phyloP scores from a whole-genome alignment of 1,140 invertebrate genomes.

The Maconellicoccus hirsutus region DNA sequence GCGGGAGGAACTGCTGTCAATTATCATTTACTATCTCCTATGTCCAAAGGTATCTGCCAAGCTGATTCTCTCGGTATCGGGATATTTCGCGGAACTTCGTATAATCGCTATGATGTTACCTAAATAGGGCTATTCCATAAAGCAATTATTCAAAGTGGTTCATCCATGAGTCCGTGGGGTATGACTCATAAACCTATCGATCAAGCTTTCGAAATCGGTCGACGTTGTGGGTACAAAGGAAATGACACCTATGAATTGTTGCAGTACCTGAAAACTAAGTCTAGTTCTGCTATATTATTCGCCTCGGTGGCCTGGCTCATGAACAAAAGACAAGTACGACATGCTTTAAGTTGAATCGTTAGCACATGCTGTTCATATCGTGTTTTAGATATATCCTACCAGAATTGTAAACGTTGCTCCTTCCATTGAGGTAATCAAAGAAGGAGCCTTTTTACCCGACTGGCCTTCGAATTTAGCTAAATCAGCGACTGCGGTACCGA shows the following conservation, averaged over 20 bases:
- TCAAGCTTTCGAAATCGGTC: neutral
- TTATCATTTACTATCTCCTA: slow-evolving; percentile 50
- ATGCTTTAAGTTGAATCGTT: too few relatives aligned
- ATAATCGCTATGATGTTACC: neutral
- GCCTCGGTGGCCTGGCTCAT: too few relatives aligned
- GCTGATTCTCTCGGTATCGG: too few relatives aligned
- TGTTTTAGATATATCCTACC: neutral
- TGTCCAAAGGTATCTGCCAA: slow-evolving; percentile 44
- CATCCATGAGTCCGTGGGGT: neutral
- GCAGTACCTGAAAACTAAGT: too few relatives aligned
- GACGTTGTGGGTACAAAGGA: neutral
- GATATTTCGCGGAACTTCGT: too few relatives aligned
- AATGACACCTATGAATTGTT: neutral
- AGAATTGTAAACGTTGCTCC: neutral
- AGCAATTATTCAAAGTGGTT: slow-evolving; percentile 23
- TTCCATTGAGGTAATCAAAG: neutral
- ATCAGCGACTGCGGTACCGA: neutral
- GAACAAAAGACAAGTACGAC: too few relatives aligned
- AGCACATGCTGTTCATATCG: too few relatives aligned
- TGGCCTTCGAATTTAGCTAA: neutral
- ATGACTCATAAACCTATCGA: neutral
- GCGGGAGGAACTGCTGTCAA: slow-evolving; percentile 52
- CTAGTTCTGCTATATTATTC: too few relatives aligned
- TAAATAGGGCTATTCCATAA: slow-evolving; percentile 25
- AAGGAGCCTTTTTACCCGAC: neutral